phyloP scores from a whole-genome alignment of 2,113 vertebrate species.

The Hystrix brachyura region DNA sequence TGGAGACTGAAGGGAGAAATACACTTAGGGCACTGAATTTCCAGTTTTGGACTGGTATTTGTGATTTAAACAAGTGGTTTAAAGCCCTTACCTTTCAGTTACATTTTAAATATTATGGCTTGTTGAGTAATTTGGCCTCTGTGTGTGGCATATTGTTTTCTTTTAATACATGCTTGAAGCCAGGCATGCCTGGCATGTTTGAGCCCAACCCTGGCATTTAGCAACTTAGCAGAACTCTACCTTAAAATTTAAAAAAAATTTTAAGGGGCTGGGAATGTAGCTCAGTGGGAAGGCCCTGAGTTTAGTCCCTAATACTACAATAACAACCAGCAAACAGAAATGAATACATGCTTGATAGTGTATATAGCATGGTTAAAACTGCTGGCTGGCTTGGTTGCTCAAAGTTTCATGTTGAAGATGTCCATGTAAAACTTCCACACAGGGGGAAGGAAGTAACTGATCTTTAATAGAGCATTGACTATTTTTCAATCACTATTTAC shows the following conservation, averaged over 20 bases:
- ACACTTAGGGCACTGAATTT: background rate
- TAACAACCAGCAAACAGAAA: background rate
- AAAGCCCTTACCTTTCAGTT: conserved; percentile 38
- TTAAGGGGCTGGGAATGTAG: background rate
- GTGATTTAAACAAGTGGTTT: conserved; percentile 24
- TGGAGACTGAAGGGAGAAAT: background rate
- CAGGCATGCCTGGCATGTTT: background rate
- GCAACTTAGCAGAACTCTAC: background rate
- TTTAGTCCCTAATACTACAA: background rate
- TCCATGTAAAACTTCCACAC: background rate
- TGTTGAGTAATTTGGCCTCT: conserved; percentile 41
- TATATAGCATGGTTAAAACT: conserved; percentile 2
- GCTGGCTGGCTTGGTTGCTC: background rate
- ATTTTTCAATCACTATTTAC: conserved; percentile 19
- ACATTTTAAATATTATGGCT: background rate
- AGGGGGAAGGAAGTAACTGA: background rate
- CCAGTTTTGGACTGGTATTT: background rate
- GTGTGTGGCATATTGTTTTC: background rate
- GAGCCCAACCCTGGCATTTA: background rate
- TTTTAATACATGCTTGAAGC: background rate
- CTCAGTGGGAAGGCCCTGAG: background rate
- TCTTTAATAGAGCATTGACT: background rate
- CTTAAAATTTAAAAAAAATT: background rate
- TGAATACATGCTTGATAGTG: background rate
- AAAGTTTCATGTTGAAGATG: background rate